These are phyloP conservation scores for Sinocyclocheilus anophthalmus DNA, from an alignment of 2,113 vertebrate genomes.

Conservation along the genomic window DNA sequence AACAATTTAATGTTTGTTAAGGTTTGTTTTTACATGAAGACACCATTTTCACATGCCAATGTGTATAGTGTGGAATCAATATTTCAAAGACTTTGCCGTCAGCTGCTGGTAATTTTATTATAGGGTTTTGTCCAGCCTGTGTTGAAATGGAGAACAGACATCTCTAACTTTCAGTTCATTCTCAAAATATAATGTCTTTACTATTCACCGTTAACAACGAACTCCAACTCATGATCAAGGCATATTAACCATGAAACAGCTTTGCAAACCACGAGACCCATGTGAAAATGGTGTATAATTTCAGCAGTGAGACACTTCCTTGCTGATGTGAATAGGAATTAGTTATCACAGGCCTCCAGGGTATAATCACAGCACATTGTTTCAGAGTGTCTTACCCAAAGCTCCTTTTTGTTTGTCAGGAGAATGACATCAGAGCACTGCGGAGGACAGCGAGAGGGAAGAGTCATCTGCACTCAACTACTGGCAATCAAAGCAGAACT, in stretches of 20 bases:
- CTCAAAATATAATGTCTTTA: constrained; percentile 1
- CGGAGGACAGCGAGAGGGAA: constrained; percentile 9
- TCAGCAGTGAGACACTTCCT: constrained; percentile 61
- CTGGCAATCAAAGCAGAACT: not conserved
- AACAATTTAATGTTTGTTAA: not conserved
- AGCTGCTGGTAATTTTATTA: not conserved
- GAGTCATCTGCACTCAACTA: not conserved
- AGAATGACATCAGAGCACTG: constrained; percentile 35
- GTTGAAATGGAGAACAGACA: not conserved
- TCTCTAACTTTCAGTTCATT: not conserved
- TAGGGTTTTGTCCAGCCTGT: not conserved
- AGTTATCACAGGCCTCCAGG: constrained; percentile 69
- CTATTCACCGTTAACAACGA: constrained; percentile 8
- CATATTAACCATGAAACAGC: constrained; percentile 37
- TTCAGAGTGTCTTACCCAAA: constrained; percentile 66
- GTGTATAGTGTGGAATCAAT: not conserved
- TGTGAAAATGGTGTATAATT: constrained; percentile 58
- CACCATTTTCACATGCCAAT: not conserved
- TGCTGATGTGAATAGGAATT: constrained; percentile 64
- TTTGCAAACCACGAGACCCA: constrained; percentile 49
- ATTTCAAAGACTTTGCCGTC: not conserved
- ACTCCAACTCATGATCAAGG: not conserved
- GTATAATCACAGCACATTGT: constrained; percentile 70
- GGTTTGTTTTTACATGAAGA: no score
- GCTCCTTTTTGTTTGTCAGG: constrained; percentile 65